Conservation (phyloP, 2,888 invertebrate species). For the Hirtodrosophila duncani region DNA sequence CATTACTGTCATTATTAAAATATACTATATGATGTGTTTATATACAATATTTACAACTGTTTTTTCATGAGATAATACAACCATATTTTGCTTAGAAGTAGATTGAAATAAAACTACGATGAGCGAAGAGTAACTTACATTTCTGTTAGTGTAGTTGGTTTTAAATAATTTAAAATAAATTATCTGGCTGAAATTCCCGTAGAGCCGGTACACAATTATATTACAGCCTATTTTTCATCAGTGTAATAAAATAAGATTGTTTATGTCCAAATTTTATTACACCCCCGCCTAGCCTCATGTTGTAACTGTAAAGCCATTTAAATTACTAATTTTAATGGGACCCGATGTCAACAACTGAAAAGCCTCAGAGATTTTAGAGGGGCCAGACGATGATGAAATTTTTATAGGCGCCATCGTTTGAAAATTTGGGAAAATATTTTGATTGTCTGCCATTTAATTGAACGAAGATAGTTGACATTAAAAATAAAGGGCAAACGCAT, state of each 20-base stretch:
- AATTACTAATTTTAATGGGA: constrained; percentile 55
- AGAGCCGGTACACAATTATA: constrained; percentile 16
- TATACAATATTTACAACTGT: no score
- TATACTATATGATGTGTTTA: no score
- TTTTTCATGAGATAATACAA: no score
- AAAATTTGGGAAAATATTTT: constrained; percentile 34
- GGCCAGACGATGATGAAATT: constrained; percentile 24
- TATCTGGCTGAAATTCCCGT: constrained; percentile 6
- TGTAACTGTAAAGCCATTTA: constrained; percentile 38
- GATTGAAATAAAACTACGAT: no score
- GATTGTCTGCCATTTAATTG: constrained; percentile 47
- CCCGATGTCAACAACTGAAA: constrained; percentile 15
- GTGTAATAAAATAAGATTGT: constrained; percentile 47
- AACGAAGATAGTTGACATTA: constrained; percentile 45
- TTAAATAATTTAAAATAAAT: no score
- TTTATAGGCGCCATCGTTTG: constrained; percentile 27
- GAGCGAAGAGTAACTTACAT: no score
- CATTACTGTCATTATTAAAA: no score
- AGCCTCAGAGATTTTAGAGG: constrained; percentile 1
- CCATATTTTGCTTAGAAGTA: no score
- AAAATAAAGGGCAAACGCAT: constrained; percentile 4
- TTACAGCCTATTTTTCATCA: constrained; percentile 38
- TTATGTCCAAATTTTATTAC: constrained; percentile 52
- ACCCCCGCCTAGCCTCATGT: not conserved
- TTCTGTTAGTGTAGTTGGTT: no score